Base-by-base conservation (phyloP, 2,888 invertebrate species). In the Azorinus chamasolen region DNA sequence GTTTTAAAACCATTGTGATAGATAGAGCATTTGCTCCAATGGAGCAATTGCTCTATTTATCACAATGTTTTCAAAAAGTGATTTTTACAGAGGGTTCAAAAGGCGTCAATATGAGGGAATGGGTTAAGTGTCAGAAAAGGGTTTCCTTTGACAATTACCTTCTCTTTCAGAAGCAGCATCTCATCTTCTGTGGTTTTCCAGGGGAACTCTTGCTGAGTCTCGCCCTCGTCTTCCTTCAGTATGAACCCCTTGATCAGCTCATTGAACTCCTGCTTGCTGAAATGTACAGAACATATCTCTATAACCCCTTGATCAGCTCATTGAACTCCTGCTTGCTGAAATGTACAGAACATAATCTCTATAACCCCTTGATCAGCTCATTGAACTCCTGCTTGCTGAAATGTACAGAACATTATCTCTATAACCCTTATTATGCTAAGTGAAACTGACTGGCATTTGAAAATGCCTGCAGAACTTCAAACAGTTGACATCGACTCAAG, bases 181-280 rank as follows among this genome's bases (percentile, higher is more conserved):
- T 98, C 98, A 20, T 85, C 84, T 18, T 91, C 86, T 1, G 90
- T 83, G 10, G 91, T 87, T 78, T 90, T 92, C 91, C 91, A 92
- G 32, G 91, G 91, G 77, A 83, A 88, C 24, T 88, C 76, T 32
- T 89, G 89, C 24, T 74, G 63, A 5, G 96, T 95, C 58, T 96
- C 96, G 3, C 96, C 95, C 53, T 97, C 79, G 5, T 83, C 86
- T 54, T 86, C 84, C 70, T 84, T 80, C 63, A 91, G 79, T 65
- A 87, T 84, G 87, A 90, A 91, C 20, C 89, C 87, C 50, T 82
- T 79, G 32, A 92, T 82, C 54, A 91, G 71, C 16, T 86, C 87
- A 25, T 91, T 84, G 81, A 93, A 93, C 58, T 92, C 90, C 59
- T 89, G 83, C 66, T 87, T 83, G 54, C 87, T 88, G 82, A 0